Base-by-base conservation (phyloP, 2,888 invertebrate species). In the Lycia hirtaria region DNA sequence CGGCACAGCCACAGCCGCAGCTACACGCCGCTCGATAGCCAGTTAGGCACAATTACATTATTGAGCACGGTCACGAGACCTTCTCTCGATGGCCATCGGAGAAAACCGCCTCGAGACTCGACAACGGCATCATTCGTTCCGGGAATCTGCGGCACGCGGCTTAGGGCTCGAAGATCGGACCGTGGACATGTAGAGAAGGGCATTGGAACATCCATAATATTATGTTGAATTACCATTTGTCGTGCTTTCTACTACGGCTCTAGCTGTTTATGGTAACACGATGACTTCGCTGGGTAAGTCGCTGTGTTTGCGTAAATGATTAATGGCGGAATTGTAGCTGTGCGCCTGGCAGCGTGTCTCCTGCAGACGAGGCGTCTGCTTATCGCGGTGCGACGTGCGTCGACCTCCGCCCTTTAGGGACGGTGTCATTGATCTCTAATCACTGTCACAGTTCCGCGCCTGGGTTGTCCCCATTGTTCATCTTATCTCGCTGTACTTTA, bases 361-460 rank as follows among this genome's bases (percentile, higher is more conserved):
- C 26, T 37, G 55, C 52, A 33, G 38, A 48, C 41, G 56, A 56
- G 24, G 40, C 45, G 43, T 32, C 33, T 52, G 33, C 47, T 64
- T 64, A 62, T 64, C 60, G 40, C 51, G 30, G 60, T 38, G 40
- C 65, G 53, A 62, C 56, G 60, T 38, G 40, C 65, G 53, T 62
- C 56, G 67, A 72, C 66, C 69, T 54, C 62, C 50, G 65, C 57
- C 68, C 59, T 61, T 51, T 37, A 40, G 44, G 17, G 30, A 15
- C 37, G 15, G 48, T 43, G 48, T 48, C 30, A 58, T 17, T 48
- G 52, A 35, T 53, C 52, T 52, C 20, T 48, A 48, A 58, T 65
- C 47, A 62, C 48, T 52, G 63, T 49, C 62, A 56, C 48, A 56
- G 19, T 43, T 19, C 28, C 37, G 40, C 26, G 35, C 30, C 24